Conservation (phyloP, 2,888 invertebrate genomes). For the Hofmannophila pseudospretella region DNA sequence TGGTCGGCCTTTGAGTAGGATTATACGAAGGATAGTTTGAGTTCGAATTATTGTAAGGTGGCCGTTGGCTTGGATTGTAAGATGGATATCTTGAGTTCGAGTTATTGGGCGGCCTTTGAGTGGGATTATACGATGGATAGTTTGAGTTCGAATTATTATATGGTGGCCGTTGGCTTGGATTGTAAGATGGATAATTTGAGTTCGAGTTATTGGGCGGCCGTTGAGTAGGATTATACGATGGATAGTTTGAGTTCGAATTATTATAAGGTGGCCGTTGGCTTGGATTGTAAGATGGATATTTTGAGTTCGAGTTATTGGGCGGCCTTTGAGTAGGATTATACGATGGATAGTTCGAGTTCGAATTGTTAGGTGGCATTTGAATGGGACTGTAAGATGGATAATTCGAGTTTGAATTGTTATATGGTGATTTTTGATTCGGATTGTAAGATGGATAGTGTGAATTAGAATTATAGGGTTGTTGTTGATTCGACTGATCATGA, state of each 20-base stretch:
- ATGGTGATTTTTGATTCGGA: conserved; percentile 6
- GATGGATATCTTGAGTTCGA: conserved; percentile 3
- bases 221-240: not conserved
- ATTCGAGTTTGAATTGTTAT: not conserved
- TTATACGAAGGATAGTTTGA: conserved; percentile 15
- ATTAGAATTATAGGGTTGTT: conserved; percentile 8
- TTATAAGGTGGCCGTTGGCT: conserved; percentile 7
- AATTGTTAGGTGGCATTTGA: conserved; percentile 4
- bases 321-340: conserved; percentile 17
- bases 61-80: conserved; percentile 8
- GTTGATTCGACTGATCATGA: conserved; percentile 8
- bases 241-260: conserved; percentile 12
- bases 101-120: conserved; percentile 2
- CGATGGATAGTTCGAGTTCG: conserved; percentile 13
- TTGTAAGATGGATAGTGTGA: conserved; percentile 15
- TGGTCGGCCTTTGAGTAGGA: conserved; percentile 1
- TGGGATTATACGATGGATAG: conserved; percentile 9
- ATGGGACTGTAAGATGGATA: conserved; percentile 7
- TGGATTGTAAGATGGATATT: conserved; percentile 10
- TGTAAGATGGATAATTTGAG: conserved; percentile 4
- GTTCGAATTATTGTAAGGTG: conserved; percentile 8
- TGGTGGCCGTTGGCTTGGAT: conserved; percentile 8
- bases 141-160: conserved; percentile 16
- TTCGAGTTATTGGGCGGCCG: conserved; percentile 12
- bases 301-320: conserved; percentile 15